A percentile compares a stretch with the other conserved stretches of the same genome.
phyloP scores from a whole-genome alignment of 2,888 invertebrate genomes.

The Trissoscelio sp. region DNA sequence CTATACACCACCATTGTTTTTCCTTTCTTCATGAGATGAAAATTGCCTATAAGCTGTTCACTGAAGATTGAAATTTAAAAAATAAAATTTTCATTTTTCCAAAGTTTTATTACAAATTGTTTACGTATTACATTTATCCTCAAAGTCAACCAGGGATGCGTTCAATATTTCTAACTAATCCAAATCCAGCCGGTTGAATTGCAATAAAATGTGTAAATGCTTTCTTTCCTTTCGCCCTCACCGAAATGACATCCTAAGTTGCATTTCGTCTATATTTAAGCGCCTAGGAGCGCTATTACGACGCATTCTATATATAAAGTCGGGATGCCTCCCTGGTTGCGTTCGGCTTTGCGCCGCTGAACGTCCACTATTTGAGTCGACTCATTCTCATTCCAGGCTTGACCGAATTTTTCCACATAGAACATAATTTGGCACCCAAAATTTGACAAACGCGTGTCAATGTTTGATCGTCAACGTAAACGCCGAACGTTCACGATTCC shows the following conservation, averaged over 20 bases:
- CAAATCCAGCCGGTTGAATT: not conserved
- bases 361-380: constrained; percentile 46
- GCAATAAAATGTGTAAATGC: constrained; percentile 15
- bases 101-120: too few species aligned
- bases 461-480: constrained; percentile 18
- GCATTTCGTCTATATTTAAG: constrained; percentile 80
- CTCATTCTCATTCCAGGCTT: constrained; percentile 45
- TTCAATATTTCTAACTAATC: too few species aligned
- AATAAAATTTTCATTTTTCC: too few species aligned
- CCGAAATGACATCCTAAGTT: constrained; percentile 75
- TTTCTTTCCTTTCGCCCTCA: constrained; percentile 58
- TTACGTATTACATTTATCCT: too few species aligned
- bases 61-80: too few species aligned
- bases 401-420: constrained; percentile 39
- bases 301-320: constrained; percentile 78
- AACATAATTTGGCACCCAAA: constrained; percentile 17
- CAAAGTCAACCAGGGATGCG: too few species aligned
- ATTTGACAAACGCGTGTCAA: constrained; percentile 11
- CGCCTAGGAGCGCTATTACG: constrained; percentile 74
- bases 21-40: too few species aligned
- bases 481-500: not conserved
- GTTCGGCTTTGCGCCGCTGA: constrained; percentile 65
- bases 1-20: too few species aligned
- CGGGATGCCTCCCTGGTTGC: constrained; percentile 72
- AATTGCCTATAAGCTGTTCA: too few species aligned